Conservation (phyloP, 2,797 vertebrate genomes). For the Serranus cabrilla region DNA sequence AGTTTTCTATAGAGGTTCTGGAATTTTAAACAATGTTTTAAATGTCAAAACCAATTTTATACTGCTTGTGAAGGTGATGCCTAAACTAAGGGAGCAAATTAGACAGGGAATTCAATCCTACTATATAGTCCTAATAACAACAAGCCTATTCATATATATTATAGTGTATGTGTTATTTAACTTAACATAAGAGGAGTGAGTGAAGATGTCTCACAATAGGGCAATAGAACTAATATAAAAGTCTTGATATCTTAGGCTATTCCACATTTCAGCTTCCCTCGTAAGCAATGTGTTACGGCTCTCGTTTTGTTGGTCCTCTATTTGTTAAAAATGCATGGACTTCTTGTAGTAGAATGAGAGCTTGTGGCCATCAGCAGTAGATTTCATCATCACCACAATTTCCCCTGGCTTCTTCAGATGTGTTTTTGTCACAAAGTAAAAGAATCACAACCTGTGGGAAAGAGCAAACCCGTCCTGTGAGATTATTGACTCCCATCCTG, state of each 20-base stretch:
- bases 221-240: background rate
- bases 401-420: constrained; percentile 15
- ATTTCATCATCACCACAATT: constrained; percentile 10
- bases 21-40: constrained; percentile 20
- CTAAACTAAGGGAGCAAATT: constrained; percentile 11
- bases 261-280: background rate
- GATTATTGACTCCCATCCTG: constrained; percentile 12
- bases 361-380: constrained; percentile 13
- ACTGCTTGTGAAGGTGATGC: background rate
- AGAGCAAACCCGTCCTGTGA: background rate
- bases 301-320: background rate
- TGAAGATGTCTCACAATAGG: background rate
- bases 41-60: constrained; percentile 22
- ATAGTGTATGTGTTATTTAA: constrained; percentile 4
- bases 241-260: no score
- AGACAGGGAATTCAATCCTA: background rate
- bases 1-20: constrained; percentile 12
- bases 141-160: background rate
- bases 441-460: constrained; percentile 1
- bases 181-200: background rate
- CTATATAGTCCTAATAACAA: constrained; percentile 5
- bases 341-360: constrained; percentile 16
- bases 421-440: constrained; percentile 27
- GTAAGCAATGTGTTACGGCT: background rate
- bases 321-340: constrained; percentile 16